Percentiles rank a stretch among this genome's conserved stretches.
phyloP scores from a whole-genome alignment of 2,888 invertebrate species.

The Bruchidius siliquastri region DNA sequence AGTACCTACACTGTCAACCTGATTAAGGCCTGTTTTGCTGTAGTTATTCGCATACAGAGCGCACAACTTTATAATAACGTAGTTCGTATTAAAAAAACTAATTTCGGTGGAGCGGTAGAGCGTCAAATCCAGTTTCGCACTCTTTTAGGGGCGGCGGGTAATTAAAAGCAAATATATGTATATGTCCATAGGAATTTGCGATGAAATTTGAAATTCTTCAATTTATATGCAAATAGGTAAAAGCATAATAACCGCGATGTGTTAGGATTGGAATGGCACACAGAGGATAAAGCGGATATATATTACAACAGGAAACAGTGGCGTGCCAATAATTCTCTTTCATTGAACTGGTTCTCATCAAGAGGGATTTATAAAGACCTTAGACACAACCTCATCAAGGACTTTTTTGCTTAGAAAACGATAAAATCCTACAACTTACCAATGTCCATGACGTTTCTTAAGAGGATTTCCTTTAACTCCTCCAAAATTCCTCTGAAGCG shows the following conservation, averaged over 20 bases:
- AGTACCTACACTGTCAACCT: no score
- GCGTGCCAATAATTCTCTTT: background rate
- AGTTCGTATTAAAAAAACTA: background rate
- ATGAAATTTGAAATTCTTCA: background rate
- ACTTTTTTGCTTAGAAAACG: no score
- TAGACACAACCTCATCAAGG: no score
- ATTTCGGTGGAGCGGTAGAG: background rate
- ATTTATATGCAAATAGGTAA: background rate
- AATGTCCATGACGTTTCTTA: constrained; percentile 6
- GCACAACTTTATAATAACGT: background rate
- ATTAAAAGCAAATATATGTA: background rate
- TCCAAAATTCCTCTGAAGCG: constrained; percentile 14
- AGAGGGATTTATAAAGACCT: no score
- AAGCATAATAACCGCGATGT: background rate
- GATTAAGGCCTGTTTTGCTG: no score
- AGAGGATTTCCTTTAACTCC: constrained; percentile 11
- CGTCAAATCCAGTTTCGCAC: background rate
- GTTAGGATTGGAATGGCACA: background rate
- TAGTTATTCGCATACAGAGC: background rate
- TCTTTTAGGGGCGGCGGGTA: background rate
- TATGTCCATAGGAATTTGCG: background rate
- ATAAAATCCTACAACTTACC: no score
- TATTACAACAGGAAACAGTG: background rate
- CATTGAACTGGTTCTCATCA: no score
- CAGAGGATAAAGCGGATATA: background rate